These are phyloP conservation scores for Axinella damicornis DNA, from an alignment of 37 sponge, comb jelly and placozoan species.

Conservation along the genomic window DNA sequence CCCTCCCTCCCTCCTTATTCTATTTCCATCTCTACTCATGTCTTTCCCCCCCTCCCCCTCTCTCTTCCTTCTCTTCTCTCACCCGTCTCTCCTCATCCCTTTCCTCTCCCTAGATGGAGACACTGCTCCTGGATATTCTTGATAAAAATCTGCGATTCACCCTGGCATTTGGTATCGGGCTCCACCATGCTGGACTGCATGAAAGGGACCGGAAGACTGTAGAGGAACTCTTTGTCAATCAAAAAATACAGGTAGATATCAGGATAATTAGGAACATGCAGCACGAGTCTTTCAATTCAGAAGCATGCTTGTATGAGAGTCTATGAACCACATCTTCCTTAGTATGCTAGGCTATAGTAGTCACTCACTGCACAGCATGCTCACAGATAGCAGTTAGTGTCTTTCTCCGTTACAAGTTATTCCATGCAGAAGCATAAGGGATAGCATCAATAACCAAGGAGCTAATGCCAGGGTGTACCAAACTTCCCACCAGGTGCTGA, in stretches of 20 bases:
- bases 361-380: too few species aligned
- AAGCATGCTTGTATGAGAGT: too few species aligned
- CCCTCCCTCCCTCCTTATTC: not conserved
- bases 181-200: constrained; percentile 98
- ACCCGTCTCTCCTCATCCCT: not conserved
- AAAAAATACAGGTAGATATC: constrained; percentile 87
- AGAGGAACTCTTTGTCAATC: constrained; percentile 93
- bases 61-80: not conserved
- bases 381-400: too few species aligned
- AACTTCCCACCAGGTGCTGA: constrained; percentile 70
- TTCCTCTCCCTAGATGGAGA: constrained; percentile 63
- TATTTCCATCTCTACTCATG: not conserved
- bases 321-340: too few species aligned
- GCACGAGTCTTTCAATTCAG: too few species aligned
- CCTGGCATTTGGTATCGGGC: constrained; percentile 94
- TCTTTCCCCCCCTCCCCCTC: not conserved
- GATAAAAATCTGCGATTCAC: constrained; percentile 90
- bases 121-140: constrained; percentile 47
- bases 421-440: too few species aligned
- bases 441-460: too few species aligned
- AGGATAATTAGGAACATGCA: too few species aligned
- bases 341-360: too few species aligned
- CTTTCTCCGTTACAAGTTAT: too few species aligned
- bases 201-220: constrained; percentile 91
- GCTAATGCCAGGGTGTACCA: too few species aligned